phyloP scores from a whole-genome alignment of 2,113 vertebrate species.

The Raja brachyura region DNA sequence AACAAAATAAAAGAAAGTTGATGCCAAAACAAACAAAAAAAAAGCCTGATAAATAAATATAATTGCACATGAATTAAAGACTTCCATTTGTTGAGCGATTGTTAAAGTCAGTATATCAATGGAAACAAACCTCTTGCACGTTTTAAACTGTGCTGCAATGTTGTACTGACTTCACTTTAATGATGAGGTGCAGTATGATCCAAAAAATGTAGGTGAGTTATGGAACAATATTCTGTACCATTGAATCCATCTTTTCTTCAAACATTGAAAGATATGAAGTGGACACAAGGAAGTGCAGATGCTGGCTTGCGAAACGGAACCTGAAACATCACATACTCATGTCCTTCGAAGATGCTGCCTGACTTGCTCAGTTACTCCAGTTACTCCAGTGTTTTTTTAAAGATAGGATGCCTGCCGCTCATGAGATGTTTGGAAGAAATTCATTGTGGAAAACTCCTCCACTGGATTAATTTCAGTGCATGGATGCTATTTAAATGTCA shows the following conservation, averaged over 20 bases:
- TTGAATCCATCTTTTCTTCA: neutral
- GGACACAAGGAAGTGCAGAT: too few relatives aligned
- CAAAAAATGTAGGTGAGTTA: neutral
- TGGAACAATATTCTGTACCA: neutral
- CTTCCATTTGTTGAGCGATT: neutral
- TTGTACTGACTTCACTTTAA: neutral
- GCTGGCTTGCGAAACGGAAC: too few relatives aligned
- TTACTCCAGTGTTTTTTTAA: too few relatives aligned
- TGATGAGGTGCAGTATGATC: neutral
- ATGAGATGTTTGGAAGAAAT: conserved; percentile 3
- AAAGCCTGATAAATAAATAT: neutral
- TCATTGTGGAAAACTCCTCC: neutral
- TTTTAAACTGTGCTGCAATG: neutral
- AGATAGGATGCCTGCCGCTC: neutral
- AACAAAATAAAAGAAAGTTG: neutral
- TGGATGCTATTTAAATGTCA: neutral
- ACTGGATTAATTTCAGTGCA: neutral
- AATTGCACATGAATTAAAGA: conserved; percentile 8
- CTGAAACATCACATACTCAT: too few relatives aligned
- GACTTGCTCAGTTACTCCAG: too few relatives aligned
- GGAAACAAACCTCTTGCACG: neutral
- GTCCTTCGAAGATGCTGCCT: too few relatives aligned
- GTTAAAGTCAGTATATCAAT: neutral
- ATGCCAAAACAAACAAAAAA: neutral
- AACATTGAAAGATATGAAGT: neutral